Base-by-base conservation (phyloP, 1,140 invertebrate genomes). In the Scaptomyza pallida region DNA sequence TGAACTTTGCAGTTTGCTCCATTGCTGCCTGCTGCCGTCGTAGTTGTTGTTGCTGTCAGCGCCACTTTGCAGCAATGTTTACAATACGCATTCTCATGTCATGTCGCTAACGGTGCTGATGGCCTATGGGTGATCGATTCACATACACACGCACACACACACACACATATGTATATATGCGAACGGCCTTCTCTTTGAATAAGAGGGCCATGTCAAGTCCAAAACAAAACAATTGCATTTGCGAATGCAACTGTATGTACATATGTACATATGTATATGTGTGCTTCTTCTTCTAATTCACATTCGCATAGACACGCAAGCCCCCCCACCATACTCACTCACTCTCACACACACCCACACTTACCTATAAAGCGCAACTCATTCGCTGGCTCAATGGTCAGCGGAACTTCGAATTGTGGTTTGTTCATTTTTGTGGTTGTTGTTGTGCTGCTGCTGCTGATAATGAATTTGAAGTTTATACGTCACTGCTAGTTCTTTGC, bases 291-390 rank as follows among this genome's bases (percentile, higher is more conserved):
- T 60, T 43, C 23, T 13, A 33, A 45, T 43, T 47, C 35, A 47
- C 35, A 65, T 43, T 30, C 47, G 16, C 17, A 48, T 52, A 30
- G 10, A 59, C 23, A 52, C 17, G 35, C 23, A 30, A 37, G 2
- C 33, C 33, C 33, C 33, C 21, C 33, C 33, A 12, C 21, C 45
- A 51, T 21, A 21, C 21, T 45, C 41, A 45, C 19, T 13, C 19
- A 41, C 12, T 5, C 23, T 26, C 21, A 51, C 12, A 3, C 15
- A 59, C 3, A 23, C 15, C 16, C 16, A 62, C 9, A 79, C 89
- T 90, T 79, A 91, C 89, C 89, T 44, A 88, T 43, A 71, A 91
- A 91, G 57, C 86, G 89, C 69, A 91, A 74, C 72, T 91, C 89
- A 82, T 74, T 63, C 68, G 80, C 77, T 72, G 89, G 89, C 47